Evolutionary conservation across 2,888 invertebrate genomes (phyloP), one percentile per base, ranked within the genome.

Genomic region (Volucella inflata): DNA sequence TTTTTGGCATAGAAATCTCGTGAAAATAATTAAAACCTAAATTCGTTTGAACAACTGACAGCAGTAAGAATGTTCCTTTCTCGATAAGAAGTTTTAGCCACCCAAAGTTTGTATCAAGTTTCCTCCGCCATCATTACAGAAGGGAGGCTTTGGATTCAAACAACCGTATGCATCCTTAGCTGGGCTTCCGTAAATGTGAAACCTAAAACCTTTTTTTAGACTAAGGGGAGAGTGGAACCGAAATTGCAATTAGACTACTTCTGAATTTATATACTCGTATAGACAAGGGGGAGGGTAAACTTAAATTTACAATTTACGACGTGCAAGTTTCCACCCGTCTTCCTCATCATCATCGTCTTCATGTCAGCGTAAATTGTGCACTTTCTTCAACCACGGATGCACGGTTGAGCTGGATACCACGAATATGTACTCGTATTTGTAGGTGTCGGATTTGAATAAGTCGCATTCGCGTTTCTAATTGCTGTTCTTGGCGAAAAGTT

Each of bases 21-120:
- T 64, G 81, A 72, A 81, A 85, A 77, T 85, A 85, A 85, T 85
- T 85, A 85, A 85, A 85, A 85, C 67, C 76, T 67, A 77, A 85
- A 85, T 81, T 62, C 71, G 68, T 85, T 67, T 51, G 51, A 76
- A 72, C 46, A 62, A 76, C 76, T 77, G 85, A 85, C 81, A 85
- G 76, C 62, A 76, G 64, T 71, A 60, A 57, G 75, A 75, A 71
- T 80, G 71, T 71, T 51, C 55, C 44, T 50, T 55, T 44, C 59
- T 75, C 81, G 81, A 76, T 81, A 81, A 85, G 81, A 72, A 77
- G 55, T 71, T 85, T 68, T 59, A 30, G 30, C 30, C 30, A 30
- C 38, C 30, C 21, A 67, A 76, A 81, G 53, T 68, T 84, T 74
- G 64, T 21, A 60, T 65, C 44, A 51, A 77, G 57, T 71, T 30